Conservation (phyloP, 2,888 invertebrate species). For the Acronicta leporina region DNA sequence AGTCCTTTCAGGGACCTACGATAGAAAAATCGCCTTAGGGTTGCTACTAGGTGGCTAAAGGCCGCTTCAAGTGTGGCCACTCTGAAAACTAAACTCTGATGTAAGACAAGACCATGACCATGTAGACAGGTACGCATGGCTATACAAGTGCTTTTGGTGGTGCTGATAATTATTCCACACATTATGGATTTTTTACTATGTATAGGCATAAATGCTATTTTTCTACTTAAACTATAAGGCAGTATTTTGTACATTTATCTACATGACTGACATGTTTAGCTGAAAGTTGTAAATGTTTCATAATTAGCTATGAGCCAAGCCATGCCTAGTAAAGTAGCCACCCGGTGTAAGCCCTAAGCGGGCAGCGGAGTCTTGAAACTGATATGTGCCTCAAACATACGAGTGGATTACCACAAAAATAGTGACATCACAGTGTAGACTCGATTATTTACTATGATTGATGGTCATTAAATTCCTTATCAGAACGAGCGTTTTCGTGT, state of each 20-base stretch:
- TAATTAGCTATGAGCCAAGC: slow-evolving; percentile 3
- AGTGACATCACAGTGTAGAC: too few relatives aligned
- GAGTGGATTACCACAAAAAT: not conserved
- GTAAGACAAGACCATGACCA: too few relatives aligned
- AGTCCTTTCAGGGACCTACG: slow-evolving; percentile 7
- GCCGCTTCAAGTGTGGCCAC: not conserved
- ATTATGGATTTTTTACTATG: not conserved
- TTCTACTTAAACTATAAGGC: slow-evolving; percentile 35
- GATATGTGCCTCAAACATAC: not conserved
- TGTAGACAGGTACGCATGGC: not conserved
- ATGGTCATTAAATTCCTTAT: too few relatives aligned
- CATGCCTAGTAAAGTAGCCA: slow-evolving; percentile 21
- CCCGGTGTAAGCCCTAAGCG: slow-evolving; percentile 1
- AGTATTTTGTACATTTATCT: slow-evolving; percentile 34
- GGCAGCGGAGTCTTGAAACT: not conserved
- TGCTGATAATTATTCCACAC: not conserved
- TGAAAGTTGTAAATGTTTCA: not conserved
- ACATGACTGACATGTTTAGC: slow-evolving; percentile 6
- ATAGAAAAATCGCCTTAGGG: slow-evolving; percentile 7
- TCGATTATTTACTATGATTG: too few relatives aligned
- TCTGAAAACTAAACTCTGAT: too few relatives aligned
- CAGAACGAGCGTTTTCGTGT: too few relatives aligned
- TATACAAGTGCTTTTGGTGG: not conserved
- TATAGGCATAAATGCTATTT: not conserved
- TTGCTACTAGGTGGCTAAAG: slow-evolving; percentile 16